Evolutionary conservation across 1,140 invertebrate genomes (phyloP).

Genomic region (Pygmarrhopalites habei): DNA sequence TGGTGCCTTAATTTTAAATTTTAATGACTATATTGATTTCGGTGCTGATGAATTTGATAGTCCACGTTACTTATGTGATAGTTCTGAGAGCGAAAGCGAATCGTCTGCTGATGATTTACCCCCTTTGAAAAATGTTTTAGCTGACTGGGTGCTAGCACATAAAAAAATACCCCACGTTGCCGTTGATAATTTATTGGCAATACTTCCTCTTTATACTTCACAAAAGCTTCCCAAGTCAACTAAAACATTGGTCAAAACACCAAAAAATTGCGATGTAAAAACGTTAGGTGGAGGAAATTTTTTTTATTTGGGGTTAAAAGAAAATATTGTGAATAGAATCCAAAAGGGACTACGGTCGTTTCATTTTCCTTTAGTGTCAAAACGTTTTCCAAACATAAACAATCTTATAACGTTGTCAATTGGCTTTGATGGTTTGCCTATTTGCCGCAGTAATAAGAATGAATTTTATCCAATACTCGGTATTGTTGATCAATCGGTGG

Average conservation of each 20-base stretch:
- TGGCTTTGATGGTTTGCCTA: slow-evolving; percentile 23
- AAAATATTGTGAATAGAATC: background rate
- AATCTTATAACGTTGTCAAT: slow-evolving; percentile 8
- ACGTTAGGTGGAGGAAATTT: background rate
- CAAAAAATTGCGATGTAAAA: background rate
- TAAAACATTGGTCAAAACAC: background rate
- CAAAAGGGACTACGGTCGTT: background rate
- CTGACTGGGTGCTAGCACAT: background rate
- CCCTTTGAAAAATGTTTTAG: no score
- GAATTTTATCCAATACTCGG: slow-evolving; percentile 21
- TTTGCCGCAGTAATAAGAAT: slow-evolving; percentile 1
- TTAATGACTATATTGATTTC: no score
- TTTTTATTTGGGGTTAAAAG: no score
- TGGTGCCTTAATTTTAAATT: no score
- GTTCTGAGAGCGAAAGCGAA: no score
- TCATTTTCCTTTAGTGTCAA: background rate
- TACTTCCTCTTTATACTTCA: background rate
- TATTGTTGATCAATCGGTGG: slow-evolving; percentile 1
- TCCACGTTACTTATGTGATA: no score
- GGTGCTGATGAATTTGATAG: no score
- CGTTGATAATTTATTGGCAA: background rate
- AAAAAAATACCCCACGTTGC: background rate
- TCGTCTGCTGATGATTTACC: no score
- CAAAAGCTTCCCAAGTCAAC: background rate
- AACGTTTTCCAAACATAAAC: background rate